Base-by-base conservation (phyloP, 2,797 vertebrate genomes). In the Acanthurus lineatus region DNA sequence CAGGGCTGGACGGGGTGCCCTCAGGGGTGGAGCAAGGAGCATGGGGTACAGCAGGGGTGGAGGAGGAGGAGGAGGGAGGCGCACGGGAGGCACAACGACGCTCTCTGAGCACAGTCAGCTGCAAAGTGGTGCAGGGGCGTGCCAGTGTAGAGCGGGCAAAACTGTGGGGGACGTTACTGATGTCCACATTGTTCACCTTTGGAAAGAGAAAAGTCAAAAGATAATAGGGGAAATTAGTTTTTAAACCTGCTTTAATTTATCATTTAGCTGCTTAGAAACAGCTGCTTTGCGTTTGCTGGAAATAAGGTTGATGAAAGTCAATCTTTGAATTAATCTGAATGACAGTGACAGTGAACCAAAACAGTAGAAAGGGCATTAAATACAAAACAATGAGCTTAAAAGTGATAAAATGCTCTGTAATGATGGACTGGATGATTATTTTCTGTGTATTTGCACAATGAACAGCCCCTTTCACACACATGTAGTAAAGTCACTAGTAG, bases 161-260 rank as follows among this genome's bases (percentile, higher is more conserved):
- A 90, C 96, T 98, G 93, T 99, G 98, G 1, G 97, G 96, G 75
- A 97, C 97, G 1, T 99, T 99, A 90, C 98, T 99, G 83, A 99
- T 99, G 90, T 99, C 97, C 75, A 97, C 96, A 68, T 94, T 97
- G 88, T 99, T 99, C 69, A 99, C 97, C 98, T 99, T 52, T 48
- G 40, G 72, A 42, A n/a, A 64, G 28, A 72, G 40, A 77, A 0
- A 17, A 22, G 6, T 28, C 15, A 38, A 9, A 38, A 11, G 25
- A 22, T 15, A 32, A 8, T 1, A 1, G 4, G 9, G 12, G 17
- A 0, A 53, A 19, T 28, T 16, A 5, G 17, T 20, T 7, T 65
- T 9, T 12, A 42, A 28, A 42, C 10, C 10, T 53, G 52, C 6
- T 32, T 45, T 60, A 0, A 35, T 9, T 48, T 1, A n/a, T 16